Evolutionary conservation across 2,888 invertebrate species (phyloP), one percentile per base, ranked within the genome.

Genomic region (Mimachlamys varia): DNA sequence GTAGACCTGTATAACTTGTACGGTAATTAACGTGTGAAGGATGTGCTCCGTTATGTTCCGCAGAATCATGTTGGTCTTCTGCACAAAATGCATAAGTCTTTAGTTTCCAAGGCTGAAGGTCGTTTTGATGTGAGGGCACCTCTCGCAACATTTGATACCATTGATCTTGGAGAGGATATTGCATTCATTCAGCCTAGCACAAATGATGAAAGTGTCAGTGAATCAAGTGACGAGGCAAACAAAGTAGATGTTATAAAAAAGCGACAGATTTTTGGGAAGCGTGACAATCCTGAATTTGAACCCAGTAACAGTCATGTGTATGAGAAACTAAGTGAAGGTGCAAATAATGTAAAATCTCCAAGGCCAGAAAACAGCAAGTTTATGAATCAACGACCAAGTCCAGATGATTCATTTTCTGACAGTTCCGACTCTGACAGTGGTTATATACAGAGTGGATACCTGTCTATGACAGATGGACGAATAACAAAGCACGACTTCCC

Each of bases 71-170:
- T 76, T 33, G 76, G 76, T 76, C 76, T 76, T 76, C 33, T 33
- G 76, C 76, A 76, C 76, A 76, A 76, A 76, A 76, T 76, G 76
- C 76, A 76, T 76, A 76, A 76, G 76, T 76, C 76, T 27, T 76
- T 76, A 76, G 76, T 76, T 76, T 76, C 76, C 76, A 76, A 76
- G 33, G 0, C 76, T 76, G 76, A 76, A 76, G 76, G 76, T 76
- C 76, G 76, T 76, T 76, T 76, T 76, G 76, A 76, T 76, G 76
- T 27, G 76, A 76, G 91, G 44, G 95, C 95, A 58, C 95, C 95
- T 13, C 92, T 95, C 27, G 95, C 95, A 19, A 94, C 95, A n/a
- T 95, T 95, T 93, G 95, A 95, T 90, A 95, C 95, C 27, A 93
- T 95, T 89, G 95, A 95, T 91, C 92, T 95, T 19, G 95, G 95